Evolutionary conservation across 2,888 invertebrate species (phyloP), one percentile per base, ranked within the genome.

Genomic region (Dromius quadrimaculatus): DNA sequence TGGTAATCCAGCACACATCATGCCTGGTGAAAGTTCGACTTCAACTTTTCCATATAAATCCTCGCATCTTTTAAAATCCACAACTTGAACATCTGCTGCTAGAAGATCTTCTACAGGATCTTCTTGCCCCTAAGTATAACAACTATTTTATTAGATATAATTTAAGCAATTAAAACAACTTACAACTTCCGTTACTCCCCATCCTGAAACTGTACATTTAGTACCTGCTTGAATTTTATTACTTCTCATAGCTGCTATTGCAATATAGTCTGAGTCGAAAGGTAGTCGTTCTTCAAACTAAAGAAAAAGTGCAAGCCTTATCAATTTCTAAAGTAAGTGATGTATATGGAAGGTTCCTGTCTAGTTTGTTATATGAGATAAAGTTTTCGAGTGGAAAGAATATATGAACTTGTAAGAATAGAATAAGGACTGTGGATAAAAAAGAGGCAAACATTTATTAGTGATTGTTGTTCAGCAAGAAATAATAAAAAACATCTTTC

Each of bases 1-100:
- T 1, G 57, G 36, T n/a, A 72, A 71, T 13, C 76, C 75, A 23
- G 77, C 77, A 65, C 77, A 77, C 22, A 77, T 59, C 76, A 76
- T 76, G 9, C 75, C 75, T 11, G 73, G 69, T 11, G 62, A 34
- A 2, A 74, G 57, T 22, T 54, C 62, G 1, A 74, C 32, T 15
- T 73, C 70, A 11, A 59, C 66, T 47, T 62, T 50, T 9, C 15
- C 62, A 57, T 76, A 77, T 62, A 73, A 70, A 59, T 72, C 32
- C 9, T 72, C 32, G 50, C 78, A 78, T 9, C 17, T 50, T 9
- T 71, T 34, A 28, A 74, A 74, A 13, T 74, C 66, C 1, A 78
- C 66, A 9, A 77, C 54, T 23, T 72, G 41, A 2, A 78, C 75
- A 11, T 73, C 71, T 1, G 75, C 75, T 22, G 73, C 71, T 41